Conservation (phyloP, 2,113 vertebrate genomes). For the Spea bombifrons region DNA sequence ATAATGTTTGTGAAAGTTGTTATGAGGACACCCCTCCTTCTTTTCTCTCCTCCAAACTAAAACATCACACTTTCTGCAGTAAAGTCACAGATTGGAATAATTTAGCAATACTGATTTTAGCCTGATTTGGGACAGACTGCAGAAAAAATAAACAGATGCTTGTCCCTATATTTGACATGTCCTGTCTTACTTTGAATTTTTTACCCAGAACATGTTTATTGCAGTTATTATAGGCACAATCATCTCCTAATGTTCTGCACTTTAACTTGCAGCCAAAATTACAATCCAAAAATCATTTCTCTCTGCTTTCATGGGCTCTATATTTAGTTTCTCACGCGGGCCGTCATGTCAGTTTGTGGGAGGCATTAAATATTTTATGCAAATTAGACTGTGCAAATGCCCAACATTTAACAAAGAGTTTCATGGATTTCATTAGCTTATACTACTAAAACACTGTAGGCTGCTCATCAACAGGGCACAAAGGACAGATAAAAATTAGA, state of each 20-base stretch:
- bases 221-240: constrained; percentile 38
- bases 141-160: constrained; percentile 47
- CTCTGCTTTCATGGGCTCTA: constrained; percentile 32
- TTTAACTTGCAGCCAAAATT: constrained; percentile 40
- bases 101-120: constrained; percentile 33
- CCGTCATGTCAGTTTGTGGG: constrained; percentile 42
- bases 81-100: constrained; percentile 46
- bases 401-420: constrained; percentile 22
- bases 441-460: constrained; percentile 9
- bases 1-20: constrained; percentile 21
- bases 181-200: constrained; percentile 29
- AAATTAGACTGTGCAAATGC: constrained; percentile 18
- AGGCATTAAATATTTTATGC: constrained; percentile 42
- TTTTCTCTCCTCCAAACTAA: constrained; percentile 24
- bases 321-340: constrained; percentile 33
- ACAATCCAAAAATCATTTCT: constrained; percentile 43
- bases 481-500: not conserved
- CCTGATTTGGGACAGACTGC: constrained; percentile 44
- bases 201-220: constrained; percentile 43
- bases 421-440: constrained; percentile 13
- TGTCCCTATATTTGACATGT: constrained; percentile 41
- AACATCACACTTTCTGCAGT: constrained; percentile 40
- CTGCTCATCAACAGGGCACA: constrained; percentile 4
- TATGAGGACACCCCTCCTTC: not conserved
- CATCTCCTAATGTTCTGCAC: constrained; percentile 45